Base-by-base conservation (phyloP, 2,797 vertebrate genomes). In the Melanotaenia boesemani region DNA sequence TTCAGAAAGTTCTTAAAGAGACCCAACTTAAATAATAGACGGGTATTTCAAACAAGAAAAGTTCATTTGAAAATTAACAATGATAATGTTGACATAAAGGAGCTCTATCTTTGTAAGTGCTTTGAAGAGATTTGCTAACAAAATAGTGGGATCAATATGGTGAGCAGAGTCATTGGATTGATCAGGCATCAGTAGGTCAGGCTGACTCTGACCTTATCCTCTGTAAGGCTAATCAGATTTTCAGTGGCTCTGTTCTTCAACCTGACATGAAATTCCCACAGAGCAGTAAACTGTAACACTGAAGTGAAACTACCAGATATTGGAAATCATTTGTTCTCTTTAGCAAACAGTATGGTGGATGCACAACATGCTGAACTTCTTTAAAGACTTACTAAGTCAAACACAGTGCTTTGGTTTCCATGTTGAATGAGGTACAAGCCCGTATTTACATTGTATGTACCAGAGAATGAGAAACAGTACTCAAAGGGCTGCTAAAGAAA, bases 311-410 rank as follows among this genome's bases (percentile, higher is more conserved):
- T 32, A 64, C 67, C 24, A 81, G 67, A 73, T 69, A 89, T 84
- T 54, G 87, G 79, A 91, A 91, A 89, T 91, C 81, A 86, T 90
- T 91, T 83, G 78, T 85, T 88, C 81, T 70, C 59, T 80, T 84
- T 44, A 71, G 71, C 70, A 60, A 78, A 79, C 63, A 73, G 52
- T 18, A 60, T 32, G 44, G 62, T 3, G 65, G 66, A 56, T 20
- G 24, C 22, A 62, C 52, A 39, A 36, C n/a, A 58, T 18, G 36
- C 55, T 71, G 18, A 67, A 28, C 54, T 68, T 58, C 20, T 63
- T 72, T 59, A 56, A 72, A 57, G 55, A 57, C 15, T 59, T 34
- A 59, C 59, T 74, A 62, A 64, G 62, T 59, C 39, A 41, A 50
- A 39, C 61, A 30, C 6, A 13, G 36, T 8, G 41, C 41, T 52